These are phyloP conservation scores for Cyanoliseus patagonus DNA, from an alignment of 2,113 vertebrate species.

Conservation along the genomic window DNA sequence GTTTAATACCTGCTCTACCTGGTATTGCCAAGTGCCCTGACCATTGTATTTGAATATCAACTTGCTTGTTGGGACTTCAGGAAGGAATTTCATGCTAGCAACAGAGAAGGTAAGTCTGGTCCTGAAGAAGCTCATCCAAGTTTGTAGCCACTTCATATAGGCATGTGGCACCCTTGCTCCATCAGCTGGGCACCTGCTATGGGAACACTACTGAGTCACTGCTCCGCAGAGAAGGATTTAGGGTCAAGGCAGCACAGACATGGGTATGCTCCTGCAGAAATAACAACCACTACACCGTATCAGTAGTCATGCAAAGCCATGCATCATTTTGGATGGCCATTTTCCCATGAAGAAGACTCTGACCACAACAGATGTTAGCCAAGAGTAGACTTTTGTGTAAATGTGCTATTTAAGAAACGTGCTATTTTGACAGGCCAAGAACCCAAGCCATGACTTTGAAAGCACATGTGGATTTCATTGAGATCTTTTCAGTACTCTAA, in stretches of 20 bases:
- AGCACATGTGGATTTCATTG: background rate
- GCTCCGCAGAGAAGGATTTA: background rate
- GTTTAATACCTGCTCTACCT: background rate
- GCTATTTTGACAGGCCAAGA: background rate
- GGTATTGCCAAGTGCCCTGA: background rate
- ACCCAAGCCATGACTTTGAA: background rate
- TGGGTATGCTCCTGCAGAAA: background rate
- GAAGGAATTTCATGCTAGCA: background rate
- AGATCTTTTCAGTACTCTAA: background rate
- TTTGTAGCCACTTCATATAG: background rate
- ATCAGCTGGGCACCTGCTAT: background rate
- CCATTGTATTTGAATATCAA: background rate
- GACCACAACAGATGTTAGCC: no score
- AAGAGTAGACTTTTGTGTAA: background rate
- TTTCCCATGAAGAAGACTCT: background rate
- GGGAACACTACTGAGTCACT: background rate
- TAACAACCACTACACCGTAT: no score
- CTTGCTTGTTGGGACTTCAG: background rate
- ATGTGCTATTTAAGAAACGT: background rate
- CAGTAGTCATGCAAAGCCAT: background rate
- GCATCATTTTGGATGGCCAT: background rate
- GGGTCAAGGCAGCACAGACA: background rate
- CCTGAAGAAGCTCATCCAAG: background rate
- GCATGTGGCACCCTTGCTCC: background rate
- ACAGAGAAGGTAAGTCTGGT: background rate